A percentile compares a stretch with the other conserved stretches of the same genome.
Evolutionary conservation across 2,888 invertebrate genomes (phyloP).

Genomic region (Scaeva pyrastri): DNA sequence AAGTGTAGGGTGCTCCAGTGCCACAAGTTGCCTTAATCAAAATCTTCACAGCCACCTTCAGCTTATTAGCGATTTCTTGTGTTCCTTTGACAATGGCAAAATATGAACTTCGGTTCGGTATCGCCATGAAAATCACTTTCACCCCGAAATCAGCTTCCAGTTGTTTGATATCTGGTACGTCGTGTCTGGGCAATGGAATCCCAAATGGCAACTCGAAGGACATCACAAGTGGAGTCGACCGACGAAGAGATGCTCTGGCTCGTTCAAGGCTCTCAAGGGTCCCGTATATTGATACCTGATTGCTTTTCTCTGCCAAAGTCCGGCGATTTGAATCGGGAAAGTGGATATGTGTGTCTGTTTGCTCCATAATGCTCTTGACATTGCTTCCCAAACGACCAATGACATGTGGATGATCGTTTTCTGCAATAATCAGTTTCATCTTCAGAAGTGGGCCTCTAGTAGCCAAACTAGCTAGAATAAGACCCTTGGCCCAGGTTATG

Average conservation of each 20-base stretch:
- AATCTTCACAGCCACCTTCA: slow-evolving; percentile 94
- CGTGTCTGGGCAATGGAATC: slow-evolving; percentile 89
- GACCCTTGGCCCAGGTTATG: slow-evolving; percentile 92
- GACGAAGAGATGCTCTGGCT: slow-evolving; percentile 93
- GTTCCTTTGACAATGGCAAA: slow-evolving; percentile 95
- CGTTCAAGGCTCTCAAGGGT: slow-evolving; percentile 94
- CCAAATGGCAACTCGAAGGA: slow-evolving; percentile 95
- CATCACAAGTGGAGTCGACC: slow-evolving; percentile 94
- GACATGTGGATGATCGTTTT: slow-evolving; percentile 99
- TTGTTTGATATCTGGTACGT: slow-evolving; percentile 91
- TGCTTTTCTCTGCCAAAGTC: slow-evolving; percentile 96
- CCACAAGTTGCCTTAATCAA: slow-evolving; percentile 86
- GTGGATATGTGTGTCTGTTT: slow-evolving; percentile 98
- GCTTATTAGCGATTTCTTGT: slow-evolving; percentile 93
- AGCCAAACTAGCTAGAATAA: slow-evolving; percentile 94
- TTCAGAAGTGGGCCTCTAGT: slow-evolving; percentile 97
- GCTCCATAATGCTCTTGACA: slow-evolving; percentile 93
- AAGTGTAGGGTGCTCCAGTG: slow-evolving; percentile 88
- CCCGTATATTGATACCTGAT: slow-evolving; percentile 98
- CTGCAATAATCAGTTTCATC: slow-evolving; percentile 99
- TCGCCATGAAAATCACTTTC: slow-evolving; percentile 92
- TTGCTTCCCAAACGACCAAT: slow-evolving; percentile 92
- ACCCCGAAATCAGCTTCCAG: slow-evolving; percentile 95
- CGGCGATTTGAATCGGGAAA: slow-evolving; percentile 99
- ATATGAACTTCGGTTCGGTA: slow-evolving; percentile 92